phyloP scores from a whole-genome alignment of 2,888 invertebrate genomes.

The Eustalomyia histrio region DNA sequence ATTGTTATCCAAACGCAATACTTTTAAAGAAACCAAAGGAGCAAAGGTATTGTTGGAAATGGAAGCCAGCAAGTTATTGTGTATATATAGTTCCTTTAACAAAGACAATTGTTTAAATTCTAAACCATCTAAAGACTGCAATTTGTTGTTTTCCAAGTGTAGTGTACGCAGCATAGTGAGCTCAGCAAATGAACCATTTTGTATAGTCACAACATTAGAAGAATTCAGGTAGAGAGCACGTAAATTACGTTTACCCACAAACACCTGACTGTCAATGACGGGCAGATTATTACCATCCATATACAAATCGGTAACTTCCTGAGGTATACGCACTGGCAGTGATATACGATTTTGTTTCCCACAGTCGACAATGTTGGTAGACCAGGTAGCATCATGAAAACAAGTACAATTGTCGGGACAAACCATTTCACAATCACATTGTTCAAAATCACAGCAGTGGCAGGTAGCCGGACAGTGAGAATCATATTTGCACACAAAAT shows the following conservation, averaged over 20 bases:
- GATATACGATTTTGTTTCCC: conserved; percentile 81
- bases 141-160: conserved; percentile 91
- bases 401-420: conserved; percentile 96
- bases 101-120: conserved; percentile 91
- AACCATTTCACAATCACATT: conserved; percentile 98
- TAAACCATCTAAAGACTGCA: conserved; percentile 88
- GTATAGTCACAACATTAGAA: conserved; percentile 90
- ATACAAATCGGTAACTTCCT: conserved; percentile 96
- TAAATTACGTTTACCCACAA: conserved; percentile 94
- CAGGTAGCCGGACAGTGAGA: conserved; percentile 96
- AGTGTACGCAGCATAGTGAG: conserved; percentile 88
- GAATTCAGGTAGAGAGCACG: conserved; percentile 91
- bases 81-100: conserved; percentile 90
- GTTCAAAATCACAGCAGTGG: conserved; percentile 97
- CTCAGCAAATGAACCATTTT: conserved; percentile 89
- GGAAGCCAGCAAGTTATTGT: conserved; percentile 89
- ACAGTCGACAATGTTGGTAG: conserved; percentile 95
- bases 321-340: conserved; percentile 90
- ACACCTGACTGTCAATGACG: conserved; percentile 91
- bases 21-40: conserved; percentile 87
- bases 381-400: conserved; percentile 96
- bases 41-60: conserved; percentile 90
- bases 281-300: conserved; percentile 93
- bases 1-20: conserved; percentile 91
- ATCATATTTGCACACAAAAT: conserved; percentile 95